These are phyloP conservation scores for Aegypius monachus DNA, from an alignment of 2,113 vertebrate genomes.

Conservation along the genomic window DNA sequence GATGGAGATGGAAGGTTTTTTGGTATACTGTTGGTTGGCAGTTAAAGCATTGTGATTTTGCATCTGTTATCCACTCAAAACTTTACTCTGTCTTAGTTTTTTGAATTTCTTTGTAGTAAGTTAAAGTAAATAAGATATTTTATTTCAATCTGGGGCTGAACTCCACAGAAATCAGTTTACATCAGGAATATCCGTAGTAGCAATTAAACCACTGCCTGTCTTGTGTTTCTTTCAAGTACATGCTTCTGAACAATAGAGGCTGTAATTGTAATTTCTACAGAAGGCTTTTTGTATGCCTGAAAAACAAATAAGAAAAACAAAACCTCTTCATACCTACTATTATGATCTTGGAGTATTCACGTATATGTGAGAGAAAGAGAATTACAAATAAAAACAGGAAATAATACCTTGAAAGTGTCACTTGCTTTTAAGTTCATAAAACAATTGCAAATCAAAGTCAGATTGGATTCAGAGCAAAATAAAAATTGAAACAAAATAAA, in stretches of 20 bases:
- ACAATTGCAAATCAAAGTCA: not conserved
- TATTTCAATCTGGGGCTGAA: not conserved
- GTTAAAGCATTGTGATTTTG: slow-evolving; percentile 22
- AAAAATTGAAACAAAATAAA: not conserved
- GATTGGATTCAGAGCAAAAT: not conserved
- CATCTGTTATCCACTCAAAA: slow-evolving; percentile 34
- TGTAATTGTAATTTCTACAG: slow-evolving; percentile 35
- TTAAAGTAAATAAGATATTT: not conserved
- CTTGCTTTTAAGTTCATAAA: not conserved
- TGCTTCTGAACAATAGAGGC: slow-evolving; percentile 27
- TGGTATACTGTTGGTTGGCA: not conserved
- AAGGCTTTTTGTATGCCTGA: not conserved
- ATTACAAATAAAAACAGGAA: not conserved
- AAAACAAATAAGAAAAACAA: slow-evolving; percentile 31
- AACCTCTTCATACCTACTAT: slow-evolving; percentile 2
- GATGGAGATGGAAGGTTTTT: slow-evolving; percentile 14
- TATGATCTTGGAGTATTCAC: not conserved
- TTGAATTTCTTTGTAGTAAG: not conserved
- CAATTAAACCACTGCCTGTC: slow-evolving; percentile 3
- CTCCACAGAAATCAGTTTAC: not conserved
- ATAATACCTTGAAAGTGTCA: not conserved
- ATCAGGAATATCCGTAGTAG: not conserved
- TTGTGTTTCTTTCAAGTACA: slow-evolving; percentile 9
- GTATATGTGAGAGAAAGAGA: not conserved
- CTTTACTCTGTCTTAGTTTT: not conserved